A percentile compares a stretch with the other conserved stretches of the same genome.
Conservation (phyloP, 2,797 vertebrate species). For the Aplochiton taeniatus region DNA sequence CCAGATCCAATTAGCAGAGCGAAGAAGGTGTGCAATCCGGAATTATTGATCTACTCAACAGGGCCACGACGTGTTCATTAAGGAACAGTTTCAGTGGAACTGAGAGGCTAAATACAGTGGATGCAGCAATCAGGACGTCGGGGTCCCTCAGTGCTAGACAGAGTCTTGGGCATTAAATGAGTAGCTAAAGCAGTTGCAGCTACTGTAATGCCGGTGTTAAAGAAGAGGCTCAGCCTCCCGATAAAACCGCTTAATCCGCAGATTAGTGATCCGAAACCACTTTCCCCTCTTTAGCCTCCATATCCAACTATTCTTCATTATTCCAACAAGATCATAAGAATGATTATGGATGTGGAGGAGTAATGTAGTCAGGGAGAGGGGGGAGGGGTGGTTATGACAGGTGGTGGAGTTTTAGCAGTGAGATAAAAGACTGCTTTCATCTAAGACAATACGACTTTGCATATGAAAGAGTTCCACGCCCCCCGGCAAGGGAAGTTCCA, state of each 20-base stretch:
- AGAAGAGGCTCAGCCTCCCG: slow-evolving; percentile 44
- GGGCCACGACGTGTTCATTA: slow-evolving; percentile 43
- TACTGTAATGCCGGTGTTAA: slow-evolving; percentile 53
- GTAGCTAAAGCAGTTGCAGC: slow-evolving; percentile 11
- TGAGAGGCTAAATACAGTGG: slow-evolving; percentile 33
- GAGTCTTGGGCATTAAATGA: background rate
- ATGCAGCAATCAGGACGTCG: background rate
- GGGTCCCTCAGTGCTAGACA: too few relatives aligned
- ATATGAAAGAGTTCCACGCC: slow-evolving; percentile 49
- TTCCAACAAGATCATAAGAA: background rate
- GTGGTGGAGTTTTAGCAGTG: slow-evolving; percentile 18
- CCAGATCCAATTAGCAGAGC: slow-evolving; percentile 30
- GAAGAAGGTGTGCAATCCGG: slow-evolving; percentile 38
- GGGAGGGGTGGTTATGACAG: slow-evolving; percentile 23
- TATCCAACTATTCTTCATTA: slow-evolving; percentile 17
- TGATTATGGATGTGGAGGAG: slow-evolving; percentile 30
- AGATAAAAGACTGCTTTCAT: slow-evolving; percentile 41
- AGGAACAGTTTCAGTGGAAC: slow-evolving; percentile 33
- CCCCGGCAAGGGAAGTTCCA: slow-evolving; percentile 23
- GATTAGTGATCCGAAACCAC: slow-evolving; percentile 50
- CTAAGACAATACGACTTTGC: slow-evolving; percentile 40
- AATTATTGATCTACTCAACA: slow-evolving; percentile 53
- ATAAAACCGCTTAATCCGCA: slow-evolving; percentile 45
- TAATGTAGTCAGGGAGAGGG: slow-evolving; percentile 17
- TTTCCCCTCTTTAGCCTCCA: slow-evolving; percentile 33